Evolutionary conservation across 1,140 invertebrate species (phyloP), one percentile per base, ranked within the genome.

Genomic region (Orchestia grillus): DNA sequence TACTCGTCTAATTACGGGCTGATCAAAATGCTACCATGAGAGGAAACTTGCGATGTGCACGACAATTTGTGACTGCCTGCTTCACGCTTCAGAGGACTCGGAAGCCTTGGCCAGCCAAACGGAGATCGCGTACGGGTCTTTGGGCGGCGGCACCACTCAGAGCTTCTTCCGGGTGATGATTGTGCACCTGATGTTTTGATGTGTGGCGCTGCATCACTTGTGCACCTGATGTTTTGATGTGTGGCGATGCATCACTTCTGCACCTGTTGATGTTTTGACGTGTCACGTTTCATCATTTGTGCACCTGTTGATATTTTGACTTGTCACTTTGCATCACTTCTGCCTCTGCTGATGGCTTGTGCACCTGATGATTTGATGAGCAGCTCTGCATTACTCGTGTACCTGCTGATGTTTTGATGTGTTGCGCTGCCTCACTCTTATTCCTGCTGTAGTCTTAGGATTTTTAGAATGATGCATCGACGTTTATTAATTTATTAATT

Each of bases 31-130:
- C 11, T 3, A 36, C 62, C 62, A 1, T 77, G 28, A n/a, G 62
- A 3, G 62, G 3, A 53, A 3, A 36, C 62, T 77, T 36, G 28
- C 11, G 62, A 77, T 28, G 3, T 77, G 62, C 36, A 77, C 62
- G 1, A 77, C 11, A 77, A 77, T 77, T 77, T 15, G 62, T 77
- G 62, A 77, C 62, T 90, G n/a, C 88, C 88, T 42, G 87, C 88
- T 90, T 8, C 53, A 53, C 88, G 19, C 90, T 96, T 0, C 96
- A 97, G 98, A 99, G 97, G 98, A 98, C 97, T 98, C 98, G 0
- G 98, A 99, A 97, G 99, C 99, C 97, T 97, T 99, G 57, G 98
- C 98, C 11, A 98, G 98, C 90, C 98, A 99, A 97, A 98, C 98
- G 0, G 98, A 98, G 96, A 99, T 99, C 96, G 97, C 98, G 0